Evolutionary conservation across 1,140 invertebrate genomes (phyloP), one percentile per base, ranked within the genome.

Genomic region (Bactericera cockerelli): DNA sequence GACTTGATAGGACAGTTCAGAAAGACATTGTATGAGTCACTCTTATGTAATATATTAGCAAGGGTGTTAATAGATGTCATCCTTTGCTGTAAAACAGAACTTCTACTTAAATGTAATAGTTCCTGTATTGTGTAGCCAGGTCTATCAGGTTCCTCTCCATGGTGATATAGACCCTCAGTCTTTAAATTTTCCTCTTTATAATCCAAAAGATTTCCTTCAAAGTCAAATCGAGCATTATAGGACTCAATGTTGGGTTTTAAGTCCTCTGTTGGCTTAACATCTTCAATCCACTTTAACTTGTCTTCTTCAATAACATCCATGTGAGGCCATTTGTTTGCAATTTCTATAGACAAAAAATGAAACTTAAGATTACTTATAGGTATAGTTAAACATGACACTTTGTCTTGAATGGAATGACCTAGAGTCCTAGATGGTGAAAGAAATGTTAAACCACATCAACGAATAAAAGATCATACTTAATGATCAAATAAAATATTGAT

Each of bases 61-160:
- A 95, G 71, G 0, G 84, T 85, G 26, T 81, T 80, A 28, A 94
- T 70, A 14, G 89, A 86, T 38, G 87, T 74, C 1, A 82, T 79
- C 64, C 87, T 79, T 70, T 96, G 92, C 65, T 92, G 89, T 26
- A 76, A 70, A 54, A 75, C 76, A 65, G 68, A 82, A 67, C 75
- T 85, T 72, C 74, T 81, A 77, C 67, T 74, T 2, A 94, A 70
- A 63, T 86, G 81, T 66, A 93, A 80, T 0, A 96, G 70, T 74
- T 96, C 92, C 64, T 86, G 83, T 1, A 96, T 67, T 1, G 86
- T 84, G 68, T 95, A 96, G 0, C 91, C 91, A 16, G 91, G 84
- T 66, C 90, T 78, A 65, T 90, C 84, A 22, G 89, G 85, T 71
- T 96, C 91, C 65, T 91, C 84, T 1, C 90, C 91, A 71, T 96